These are phyloP conservation scores for Choristoneura fumiferana DNA, from an alignment of 1,140 invertebrate species.

Conservation along the genomic window DNA sequence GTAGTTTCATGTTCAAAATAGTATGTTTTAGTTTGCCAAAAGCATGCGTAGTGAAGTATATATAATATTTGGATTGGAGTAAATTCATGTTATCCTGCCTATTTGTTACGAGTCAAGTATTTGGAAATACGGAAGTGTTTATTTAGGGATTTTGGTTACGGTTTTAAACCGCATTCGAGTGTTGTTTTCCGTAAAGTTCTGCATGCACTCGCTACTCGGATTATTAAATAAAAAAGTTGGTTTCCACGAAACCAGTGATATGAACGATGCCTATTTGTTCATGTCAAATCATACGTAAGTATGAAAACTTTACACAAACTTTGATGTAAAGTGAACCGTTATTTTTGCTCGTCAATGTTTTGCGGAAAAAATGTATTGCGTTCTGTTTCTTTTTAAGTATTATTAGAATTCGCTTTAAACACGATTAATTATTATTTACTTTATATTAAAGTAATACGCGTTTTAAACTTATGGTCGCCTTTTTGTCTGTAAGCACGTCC, in stretches of 20 bases:
- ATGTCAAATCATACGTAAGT: too few species aligned
- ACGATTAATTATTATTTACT: conserved; percentile 44
- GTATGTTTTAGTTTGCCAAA: neutral
- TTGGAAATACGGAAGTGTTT: neutral
- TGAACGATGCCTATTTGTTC: too few species aligned
- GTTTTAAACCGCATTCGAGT: conserved; percentile 19
- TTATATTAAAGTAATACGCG: conserved; percentile 68
- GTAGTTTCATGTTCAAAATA: too few species aligned
- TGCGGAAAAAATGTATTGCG: too few species aligned
- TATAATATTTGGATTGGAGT: too few species aligned
- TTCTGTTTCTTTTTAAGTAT: too few species aligned
- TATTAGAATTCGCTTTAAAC: conserved; percentile 11
- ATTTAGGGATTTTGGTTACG: neutral
- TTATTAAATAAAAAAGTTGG: neutral
- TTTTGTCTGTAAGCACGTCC: conserved; percentile 63
- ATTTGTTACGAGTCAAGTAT: neutral
- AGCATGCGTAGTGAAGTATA: neutral
- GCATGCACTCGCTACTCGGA: neutral
- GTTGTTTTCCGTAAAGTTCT: neutral
- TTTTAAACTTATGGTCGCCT: conserved; percentile 49
- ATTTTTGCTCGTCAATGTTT: too few species aligned
- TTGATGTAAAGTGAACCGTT: too few species aligned
- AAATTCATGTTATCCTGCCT: conserved; percentile 23
- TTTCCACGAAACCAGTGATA: too few species aligned
- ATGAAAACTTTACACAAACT: too few species aligned